A percentile compares a stretch with the other conserved stretches of the same genome.
Conservation (phyloP, 1,140 invertebrate genomes). For the Drosophila micromelanica region DNA sequence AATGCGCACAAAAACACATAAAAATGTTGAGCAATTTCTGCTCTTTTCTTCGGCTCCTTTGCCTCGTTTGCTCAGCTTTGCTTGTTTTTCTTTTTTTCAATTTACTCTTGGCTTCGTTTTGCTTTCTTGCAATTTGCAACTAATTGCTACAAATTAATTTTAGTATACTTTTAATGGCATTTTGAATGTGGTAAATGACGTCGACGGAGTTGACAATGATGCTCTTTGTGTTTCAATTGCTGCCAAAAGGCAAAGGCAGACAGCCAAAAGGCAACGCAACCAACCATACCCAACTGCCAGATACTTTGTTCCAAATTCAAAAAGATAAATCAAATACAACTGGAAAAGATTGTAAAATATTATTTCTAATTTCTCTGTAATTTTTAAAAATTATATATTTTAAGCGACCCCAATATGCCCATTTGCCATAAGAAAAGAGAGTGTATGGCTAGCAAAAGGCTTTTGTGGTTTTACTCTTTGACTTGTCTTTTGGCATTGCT, state of each 20-base stretch:
- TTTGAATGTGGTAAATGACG: constrained; percentile 77
- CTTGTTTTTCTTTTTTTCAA: not conserved
- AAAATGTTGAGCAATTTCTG: constrained; percentile 79
- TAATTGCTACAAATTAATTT: constrained; percentile 83
- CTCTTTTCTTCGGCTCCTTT: constrained; percentile 17
- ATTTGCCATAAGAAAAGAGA: not conserved
- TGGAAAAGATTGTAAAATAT: not conserved
- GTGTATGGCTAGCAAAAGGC: constrained; percentile 39
- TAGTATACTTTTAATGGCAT: constrained; percentile 82
- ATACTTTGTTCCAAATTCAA: not conserved
- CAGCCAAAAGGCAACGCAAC: not conserved
- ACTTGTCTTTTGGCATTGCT: constrained; percentile 35
- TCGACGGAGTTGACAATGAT: constrained; percentile 59
- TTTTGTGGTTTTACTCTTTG: constrained; percentile 67
- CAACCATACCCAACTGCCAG: not conserved
- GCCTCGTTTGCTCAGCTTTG: constrained; percentile 44
- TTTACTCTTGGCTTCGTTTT: constrained; percentile 19
- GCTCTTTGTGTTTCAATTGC: constrained; percentile 61
- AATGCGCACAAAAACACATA: constrained; percentile 81
- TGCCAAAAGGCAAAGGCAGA: constrained; percentile 22
- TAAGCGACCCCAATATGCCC: not conserved
- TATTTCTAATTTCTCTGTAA: no score
- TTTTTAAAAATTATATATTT: no score
- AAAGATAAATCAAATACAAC: not conserved
- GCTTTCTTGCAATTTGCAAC: constrained; percentile 79